These are phyloP conservation scores for Priocnemis perturbator DNA, from an alignment of 2,888 invertebrate genomes.

Conservation along the genomic window DNA sequence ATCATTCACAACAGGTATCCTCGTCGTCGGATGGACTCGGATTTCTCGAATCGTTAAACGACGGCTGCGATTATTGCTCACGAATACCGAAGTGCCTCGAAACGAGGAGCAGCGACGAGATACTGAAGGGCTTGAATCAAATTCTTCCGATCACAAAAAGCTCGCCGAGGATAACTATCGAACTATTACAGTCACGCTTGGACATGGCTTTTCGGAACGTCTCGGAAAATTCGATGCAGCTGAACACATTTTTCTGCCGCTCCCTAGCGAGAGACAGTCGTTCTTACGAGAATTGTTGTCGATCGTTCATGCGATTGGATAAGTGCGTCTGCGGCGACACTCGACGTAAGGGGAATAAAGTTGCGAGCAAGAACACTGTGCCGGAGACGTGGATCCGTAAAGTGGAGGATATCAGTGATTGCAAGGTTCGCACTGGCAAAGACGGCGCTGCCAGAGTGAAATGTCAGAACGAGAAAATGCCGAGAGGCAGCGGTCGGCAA, in stretches of 20 bases:
- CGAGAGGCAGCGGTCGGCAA: constrained; percentile 25
- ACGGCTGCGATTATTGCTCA: constrained; percentile 24
- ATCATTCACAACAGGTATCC: too few species aligned
- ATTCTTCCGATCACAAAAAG: constrained; percentile 33
- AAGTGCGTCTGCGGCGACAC: too few species aligned
- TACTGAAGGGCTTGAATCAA: constrained; percentile 19
- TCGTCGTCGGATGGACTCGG: too few species aligned
- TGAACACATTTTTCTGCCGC: too few species aligned
- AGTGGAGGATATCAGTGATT: constrained; percentile 41
- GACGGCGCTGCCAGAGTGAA: constrained; percentile 12
- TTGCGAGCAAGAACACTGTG: background rate
- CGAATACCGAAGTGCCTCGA: constrained; percentile 33
- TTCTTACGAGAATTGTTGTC: too few species aligned
- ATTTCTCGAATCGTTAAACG: constrained; percentile 35
- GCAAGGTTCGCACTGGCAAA: constrained; percentile 23
- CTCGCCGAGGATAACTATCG: constrained; percentile 22
- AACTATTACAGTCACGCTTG: constrained; percentile 27
- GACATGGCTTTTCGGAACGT: constrained; percentile 17
- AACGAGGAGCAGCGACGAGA: background rate
- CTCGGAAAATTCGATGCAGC: background rate
- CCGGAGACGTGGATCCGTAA: constrained; percentile 22
- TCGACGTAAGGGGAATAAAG: too few species aligned
- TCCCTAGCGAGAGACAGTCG: too few species aligned
- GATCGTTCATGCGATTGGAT: too few species aligned
- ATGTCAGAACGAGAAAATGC: constrained; percentile 31